These are phyloP conservation scores for Serilophus lunatus DNA, from an alignment of 2,113 vertebrate genomes.

Conservation along the genomic window DNA sequence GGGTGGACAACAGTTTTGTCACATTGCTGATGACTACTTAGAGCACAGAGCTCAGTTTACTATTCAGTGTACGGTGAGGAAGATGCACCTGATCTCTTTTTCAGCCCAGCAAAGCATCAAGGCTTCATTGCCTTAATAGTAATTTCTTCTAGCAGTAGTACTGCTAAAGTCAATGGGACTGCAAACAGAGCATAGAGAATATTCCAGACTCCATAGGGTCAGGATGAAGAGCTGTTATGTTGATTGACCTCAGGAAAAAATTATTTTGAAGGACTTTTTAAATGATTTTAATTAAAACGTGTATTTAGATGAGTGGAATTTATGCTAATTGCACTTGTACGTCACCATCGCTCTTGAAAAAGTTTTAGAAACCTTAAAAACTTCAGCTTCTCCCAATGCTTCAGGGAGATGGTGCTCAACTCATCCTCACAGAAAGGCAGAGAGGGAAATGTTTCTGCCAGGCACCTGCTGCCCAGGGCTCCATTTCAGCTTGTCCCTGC, in stretches of 20 bases:
- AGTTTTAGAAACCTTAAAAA: not conserved
- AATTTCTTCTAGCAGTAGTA: not conserved
- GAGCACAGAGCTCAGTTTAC: not conserved
- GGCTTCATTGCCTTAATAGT: not conserved
- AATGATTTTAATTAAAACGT: slow-evolving; percentile 25
- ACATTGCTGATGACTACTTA: not conserved
- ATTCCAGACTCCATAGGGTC: not conserved
- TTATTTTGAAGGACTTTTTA: not conserved
- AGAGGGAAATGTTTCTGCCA: not conserved
- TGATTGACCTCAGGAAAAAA: slow-evolving; percentile 51
- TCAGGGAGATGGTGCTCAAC: not conserved
- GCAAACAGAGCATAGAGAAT: not conserved
- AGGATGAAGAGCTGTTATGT: slow-evolving; percentile 32
- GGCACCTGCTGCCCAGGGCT: not conserved
- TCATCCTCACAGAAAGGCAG: not conserved
- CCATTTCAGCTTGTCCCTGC: not conserved
- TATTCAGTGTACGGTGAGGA: not conserved
- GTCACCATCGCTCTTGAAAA: not conserved
- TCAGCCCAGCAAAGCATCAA: not conserved
- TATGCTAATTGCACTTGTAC: slow-evolving; percentile 15
- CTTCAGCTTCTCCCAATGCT: not conserved
- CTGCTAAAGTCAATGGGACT: slow-evolving; percentile 7
- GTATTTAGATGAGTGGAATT: slow-evolving; percentile 23
- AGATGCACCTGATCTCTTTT: not conserved
- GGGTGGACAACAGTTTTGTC: not conserved